Percentiles rank a stretch among this genome's conserved stretches.
These are phyloP conservation scores for Sepioteuthis lessoniana DNA, from an alignment of 2,888 invertebrate genomes.

Conservation along the genomic window DNA sequence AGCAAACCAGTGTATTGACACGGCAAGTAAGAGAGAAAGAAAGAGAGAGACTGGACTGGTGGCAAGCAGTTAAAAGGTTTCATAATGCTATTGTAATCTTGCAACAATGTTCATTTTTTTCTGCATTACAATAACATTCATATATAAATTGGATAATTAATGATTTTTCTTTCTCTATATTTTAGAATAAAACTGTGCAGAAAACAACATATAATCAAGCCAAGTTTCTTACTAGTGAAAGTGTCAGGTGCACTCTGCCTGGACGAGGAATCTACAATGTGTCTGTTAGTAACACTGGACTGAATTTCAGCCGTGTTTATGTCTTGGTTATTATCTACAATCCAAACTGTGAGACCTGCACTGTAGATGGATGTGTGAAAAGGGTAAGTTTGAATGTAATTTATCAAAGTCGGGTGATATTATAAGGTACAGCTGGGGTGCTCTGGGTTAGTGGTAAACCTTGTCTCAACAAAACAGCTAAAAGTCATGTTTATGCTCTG, in stretches of 20 bases:
- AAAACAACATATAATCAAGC: neutral
- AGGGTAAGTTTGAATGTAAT: neutral
- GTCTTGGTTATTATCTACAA: neutral
- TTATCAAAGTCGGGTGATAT: neutral
- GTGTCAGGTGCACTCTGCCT: neutral
- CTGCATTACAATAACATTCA: too few relatives aligned
- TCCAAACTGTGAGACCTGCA: constrained; percentile 1
- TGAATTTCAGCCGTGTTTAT: neutral
- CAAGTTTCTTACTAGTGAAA: neutral
- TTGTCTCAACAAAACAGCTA: too few relatives aligned
- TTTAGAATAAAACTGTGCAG: neutral
- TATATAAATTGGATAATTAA: too few relatives aligned
- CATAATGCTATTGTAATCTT: too few relatives aligned
- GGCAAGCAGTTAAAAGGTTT: too few relatives aligned
- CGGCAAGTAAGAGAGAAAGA: too few relatives aligned
- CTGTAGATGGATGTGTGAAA: neutral
- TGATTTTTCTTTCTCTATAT: neutral
- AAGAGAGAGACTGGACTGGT: too few relatives aligned
- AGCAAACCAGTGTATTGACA: too few relatives aligned
- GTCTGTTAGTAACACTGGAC: neutral
- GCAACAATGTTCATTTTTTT: too few relatives aligned
- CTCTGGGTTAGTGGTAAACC: too few relatives aligned
- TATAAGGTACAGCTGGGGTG: too few relatives aligned
- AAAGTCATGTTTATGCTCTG: too few relatives aligned
- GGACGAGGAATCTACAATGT: constrained; percentile 8